These are phyloP conservation scores for Ptychochromis oligacanthus DNA, from an alignment of 2,113 vertebrate species.

Conservation along the genomic window DNA sequence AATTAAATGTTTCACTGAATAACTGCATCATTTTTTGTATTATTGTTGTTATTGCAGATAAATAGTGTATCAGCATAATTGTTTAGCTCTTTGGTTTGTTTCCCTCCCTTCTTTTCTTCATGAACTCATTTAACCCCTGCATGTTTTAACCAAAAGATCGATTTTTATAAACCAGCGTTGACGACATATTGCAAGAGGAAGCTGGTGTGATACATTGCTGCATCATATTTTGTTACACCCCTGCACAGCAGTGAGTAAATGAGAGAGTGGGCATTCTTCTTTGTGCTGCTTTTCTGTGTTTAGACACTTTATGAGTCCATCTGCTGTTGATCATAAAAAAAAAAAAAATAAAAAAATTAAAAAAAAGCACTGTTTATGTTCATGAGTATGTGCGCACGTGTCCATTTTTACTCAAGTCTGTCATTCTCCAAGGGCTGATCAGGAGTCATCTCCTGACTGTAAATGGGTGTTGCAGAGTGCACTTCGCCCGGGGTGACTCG, in stretches of 20 bases:
- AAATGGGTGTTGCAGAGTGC: constrained; percentile 34
- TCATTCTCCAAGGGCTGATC: neutral
- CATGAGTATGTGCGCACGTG: neutral
- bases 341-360: too few species aligned
- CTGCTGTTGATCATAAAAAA: neutral
- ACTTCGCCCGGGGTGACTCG: constrained; percentile 55
- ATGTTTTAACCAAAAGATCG: neutral
- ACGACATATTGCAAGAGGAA: neutral
- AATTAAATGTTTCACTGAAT: neutral
- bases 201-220: neutral
- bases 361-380: too few species aligned
- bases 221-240: neutral
- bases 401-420: neutral
- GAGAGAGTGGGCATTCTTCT: neutral
- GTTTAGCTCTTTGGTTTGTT: neutral
- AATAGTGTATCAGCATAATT: neutral
- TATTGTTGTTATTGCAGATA: neutral
- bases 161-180: neutral
- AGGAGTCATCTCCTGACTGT: constrained; percentile 31
- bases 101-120: neutral
- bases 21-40: neutral
- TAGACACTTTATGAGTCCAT: neutral
- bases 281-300: neutral
- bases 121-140: neutral
- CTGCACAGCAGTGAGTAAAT: constrained; percentile 1